These are phyloP conservation scores for Saguinus imperator DNA, from an alignment of 2,113 vertebrate genomes.

Conservation along the genomic window DNA sequence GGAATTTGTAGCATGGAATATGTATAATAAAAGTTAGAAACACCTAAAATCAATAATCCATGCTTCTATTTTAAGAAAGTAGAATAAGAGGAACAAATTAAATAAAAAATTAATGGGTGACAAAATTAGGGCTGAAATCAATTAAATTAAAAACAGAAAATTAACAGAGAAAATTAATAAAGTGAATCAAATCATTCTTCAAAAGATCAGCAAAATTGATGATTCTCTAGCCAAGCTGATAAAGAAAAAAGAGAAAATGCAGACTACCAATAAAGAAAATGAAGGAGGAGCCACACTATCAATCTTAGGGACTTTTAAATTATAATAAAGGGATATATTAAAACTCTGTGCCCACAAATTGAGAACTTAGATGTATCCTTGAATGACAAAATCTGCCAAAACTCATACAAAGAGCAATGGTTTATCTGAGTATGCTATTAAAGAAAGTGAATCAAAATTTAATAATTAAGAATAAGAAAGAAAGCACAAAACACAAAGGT, in stretches of 20 bases:
- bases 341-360: not conserved
- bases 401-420: not conserved
- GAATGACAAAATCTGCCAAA: not conserved
- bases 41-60: not conserved
- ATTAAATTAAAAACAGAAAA: not conserved
- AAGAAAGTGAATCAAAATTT: not conserved
- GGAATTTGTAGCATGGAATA: not conserved
- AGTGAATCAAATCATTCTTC: not conserved
- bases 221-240: not conserved
- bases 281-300: not conserved
- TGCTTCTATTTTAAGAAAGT: not conserved
- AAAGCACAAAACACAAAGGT: not conserved
- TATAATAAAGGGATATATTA: not conserved
- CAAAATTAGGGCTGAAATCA: not conserved
- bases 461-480: not conserved
- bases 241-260: not conserved
- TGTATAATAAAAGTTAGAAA: not conserved
- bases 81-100: not conserved
- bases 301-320: not conserved
- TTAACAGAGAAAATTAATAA: not conserved
- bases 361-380: not conserved
- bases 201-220: not conserved
- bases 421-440: not conserved
- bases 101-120: not conserved
- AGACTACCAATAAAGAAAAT: not conserved